Conservation (phyloP, 2,113 vertebrate genomes). For the Neogale vison region DNA sequence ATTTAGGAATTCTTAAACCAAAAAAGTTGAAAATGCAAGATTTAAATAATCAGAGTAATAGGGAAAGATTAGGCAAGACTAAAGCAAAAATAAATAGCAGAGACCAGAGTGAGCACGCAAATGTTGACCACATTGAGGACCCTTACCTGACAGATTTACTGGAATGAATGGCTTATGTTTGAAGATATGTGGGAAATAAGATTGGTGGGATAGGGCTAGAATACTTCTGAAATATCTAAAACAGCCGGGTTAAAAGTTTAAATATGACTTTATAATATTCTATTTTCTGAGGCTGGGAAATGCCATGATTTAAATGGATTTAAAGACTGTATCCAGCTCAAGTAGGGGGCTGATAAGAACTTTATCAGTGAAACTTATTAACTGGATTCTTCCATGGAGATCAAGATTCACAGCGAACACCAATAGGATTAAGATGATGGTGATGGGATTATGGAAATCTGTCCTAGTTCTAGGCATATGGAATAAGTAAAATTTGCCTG, state of each 20-base stretch:
- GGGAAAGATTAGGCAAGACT: not conserved
- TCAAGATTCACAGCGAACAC: not conserved
- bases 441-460: not conserved
- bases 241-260: not conserved
- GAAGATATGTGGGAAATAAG: not conserved
- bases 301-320: not conserved
- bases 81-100: not conserved
- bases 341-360: not conserved
- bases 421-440: not conserved
- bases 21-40: not conserved
- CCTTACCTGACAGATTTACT: not conserved
- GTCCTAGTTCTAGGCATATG: not conserved
- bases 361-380: not conserved
- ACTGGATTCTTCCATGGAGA: not conserved
- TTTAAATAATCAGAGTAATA: not conserved
- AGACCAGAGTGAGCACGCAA: accelerated
- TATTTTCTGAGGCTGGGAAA: not conserved
- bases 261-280: not conserved
- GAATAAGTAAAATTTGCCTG: not conserved
- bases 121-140: not conserved
- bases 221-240: not conserved
- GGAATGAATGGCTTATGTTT: not conserved
- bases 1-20: not conserved
- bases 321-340: not conserved
- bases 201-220: not conserved